Evolutionary conservation across 2,888 invertebrate species (phyloP), one percentile per base, ranked within the genome.

Genomic region (Drosophila paranaensis): DNA sequence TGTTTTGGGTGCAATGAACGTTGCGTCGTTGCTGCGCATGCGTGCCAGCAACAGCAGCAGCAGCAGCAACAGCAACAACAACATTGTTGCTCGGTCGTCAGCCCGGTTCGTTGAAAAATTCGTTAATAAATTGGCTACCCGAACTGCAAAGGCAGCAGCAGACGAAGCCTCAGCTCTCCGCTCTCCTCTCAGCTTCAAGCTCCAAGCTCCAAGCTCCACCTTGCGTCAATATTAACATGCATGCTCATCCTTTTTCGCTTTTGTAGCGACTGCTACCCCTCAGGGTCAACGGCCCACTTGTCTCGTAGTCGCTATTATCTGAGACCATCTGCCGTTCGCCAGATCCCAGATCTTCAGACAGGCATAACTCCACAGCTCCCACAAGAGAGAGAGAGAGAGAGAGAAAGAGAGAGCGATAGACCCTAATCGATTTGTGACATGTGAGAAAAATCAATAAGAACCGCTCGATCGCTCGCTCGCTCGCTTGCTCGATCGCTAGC

Each of bases 1-100:
- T 72, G 40, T 74, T 79, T 87, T 85, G 88, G 77, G 90, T 88
- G 81, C 86, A 82, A 88, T 85, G 88, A 82, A 88, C 90, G 84
- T 86, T 84, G 88, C 85, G 74, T 74, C 57, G 67, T 60, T 55
- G 82, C 71, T 83, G 89, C 90, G 91, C 90, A 84, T 89, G 91
- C 90, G 86, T 82, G 76, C 83, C 76, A 68, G 56, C 83, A 56
- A 30, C 66, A 60, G 43, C 66, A 53, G 81, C 76, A 68, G 56
- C 83, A 56, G 25, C 66, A 60, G 43, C 66, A 53, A 10, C 33
- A 66, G 10, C 42, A 60, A n/a, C 71, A 51, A 51, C 62, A 61
- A 55, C 40, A 74, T 37, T 57, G 63, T 58, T 76, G 62, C 53
- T 51, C 48, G 62, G 43, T 60, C 63, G 66, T 78, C 69, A 62